phyloP scores from a whole-genome alignment of 1,140 invertebrate genomes.

The Doryteuthis pealeii region DNA sequence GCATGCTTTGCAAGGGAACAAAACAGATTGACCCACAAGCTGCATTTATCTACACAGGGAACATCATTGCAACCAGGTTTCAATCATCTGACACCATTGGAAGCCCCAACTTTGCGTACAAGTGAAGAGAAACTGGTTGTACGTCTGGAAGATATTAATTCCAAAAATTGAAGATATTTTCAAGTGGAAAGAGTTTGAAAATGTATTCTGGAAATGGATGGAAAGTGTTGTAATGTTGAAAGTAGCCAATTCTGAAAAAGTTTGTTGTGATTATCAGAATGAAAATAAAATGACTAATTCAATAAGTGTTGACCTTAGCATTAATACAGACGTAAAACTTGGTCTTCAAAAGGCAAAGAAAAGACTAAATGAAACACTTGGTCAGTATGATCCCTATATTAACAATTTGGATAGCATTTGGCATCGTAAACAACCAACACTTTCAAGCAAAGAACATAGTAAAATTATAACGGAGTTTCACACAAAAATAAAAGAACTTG shows the following conservation, averaged over 20 bases:
- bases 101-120: background rate
- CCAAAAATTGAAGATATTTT: background rate
- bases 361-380: too few species aligned
- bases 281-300: too few species aligned
- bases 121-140: background rate
- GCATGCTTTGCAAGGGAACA: background rate
- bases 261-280: too few species aligned
- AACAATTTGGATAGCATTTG: too few species aligned
- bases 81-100: background rate
- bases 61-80: background rate
- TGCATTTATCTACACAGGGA: background rate
- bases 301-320: too few species aligned
- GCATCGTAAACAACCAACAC: too few species aligned
- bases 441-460: too few species aligned
- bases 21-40: background rate
- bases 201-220: slow-evolving; percentile 8
- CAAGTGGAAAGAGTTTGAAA: background rate
- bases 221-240: background rate
- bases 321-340: too few species aligned
- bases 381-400: too few species aligned
- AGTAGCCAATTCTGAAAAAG: background rate
- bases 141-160: background rate
- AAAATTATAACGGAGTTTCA: too few species aligned
- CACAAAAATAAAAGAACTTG: too few species aligned
- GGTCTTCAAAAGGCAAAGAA: too few species aligned